phyloP scores from a whole-genome alignment of 2,113 vertebrate genomes.

The Emydocephalus ijimae region DNA sequence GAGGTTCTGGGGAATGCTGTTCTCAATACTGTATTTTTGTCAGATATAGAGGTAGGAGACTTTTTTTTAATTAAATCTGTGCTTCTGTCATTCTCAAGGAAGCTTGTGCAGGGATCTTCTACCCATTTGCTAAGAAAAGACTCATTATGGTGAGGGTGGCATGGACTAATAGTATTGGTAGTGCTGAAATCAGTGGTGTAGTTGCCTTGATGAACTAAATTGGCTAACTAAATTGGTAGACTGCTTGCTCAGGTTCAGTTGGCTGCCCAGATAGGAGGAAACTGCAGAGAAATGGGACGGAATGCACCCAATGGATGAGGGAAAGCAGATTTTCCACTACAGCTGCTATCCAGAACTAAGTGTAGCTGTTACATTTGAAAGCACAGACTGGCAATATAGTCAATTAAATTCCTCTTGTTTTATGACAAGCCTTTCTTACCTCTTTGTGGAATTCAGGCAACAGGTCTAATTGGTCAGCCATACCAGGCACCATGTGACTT shows the following conservation, averaged over 20 bases:
- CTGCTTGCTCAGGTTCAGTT: background rate
- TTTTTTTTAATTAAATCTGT: background rate
- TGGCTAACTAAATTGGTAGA: background rate
- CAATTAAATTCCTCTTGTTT: background rate
- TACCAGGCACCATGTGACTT: background rate
- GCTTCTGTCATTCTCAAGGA: background rate
- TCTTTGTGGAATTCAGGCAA: background rate
- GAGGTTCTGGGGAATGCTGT: fast-evolving
- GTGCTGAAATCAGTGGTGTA: background rate
- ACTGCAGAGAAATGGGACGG: background rate
- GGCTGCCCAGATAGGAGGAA: background rate
- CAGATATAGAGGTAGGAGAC: background rate
- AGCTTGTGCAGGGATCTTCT: background rate
- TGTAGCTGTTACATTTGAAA: background rate
- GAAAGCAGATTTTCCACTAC: background rate
- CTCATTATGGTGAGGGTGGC: background rate
- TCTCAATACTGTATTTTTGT: background rate
- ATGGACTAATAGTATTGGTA: background rate
- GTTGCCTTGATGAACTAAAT: background rate
- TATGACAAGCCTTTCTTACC: background rate
- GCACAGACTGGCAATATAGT: background rate
- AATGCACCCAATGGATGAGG: background rate
- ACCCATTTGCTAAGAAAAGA: background rate
- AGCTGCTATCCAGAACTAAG: background rate
- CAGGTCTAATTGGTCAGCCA: background rate